Conservation (phyloP, 2,888 invertebrate genomes). For the Philereme transversata region DNA sequence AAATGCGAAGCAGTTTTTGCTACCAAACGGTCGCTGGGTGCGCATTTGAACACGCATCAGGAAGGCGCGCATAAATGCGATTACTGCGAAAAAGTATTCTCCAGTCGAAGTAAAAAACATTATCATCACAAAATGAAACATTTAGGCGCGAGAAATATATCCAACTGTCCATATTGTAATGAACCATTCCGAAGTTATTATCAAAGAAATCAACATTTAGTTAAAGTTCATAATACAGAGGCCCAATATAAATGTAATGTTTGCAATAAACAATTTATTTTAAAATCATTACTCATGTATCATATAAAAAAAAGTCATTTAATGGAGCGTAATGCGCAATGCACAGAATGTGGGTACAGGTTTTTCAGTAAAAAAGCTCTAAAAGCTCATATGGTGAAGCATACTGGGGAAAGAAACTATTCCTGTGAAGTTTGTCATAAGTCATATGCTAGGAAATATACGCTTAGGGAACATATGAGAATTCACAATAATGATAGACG, state of each 20-base stretch:
- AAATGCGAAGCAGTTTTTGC: conserved; percentile 68
- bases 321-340: conserved; percentile 76
- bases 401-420: conserved; percentile 69
- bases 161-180: conserved; percentile 70
- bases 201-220: conserved; percentile 70
- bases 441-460: conserved; percentile 69
- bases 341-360: conserved; percentile 75
- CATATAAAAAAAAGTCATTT: conserved; percentile 53
- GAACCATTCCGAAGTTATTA: conserved; percentile 70
- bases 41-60: conserved; percentile 63
- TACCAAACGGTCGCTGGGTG: conserved; percentile 63
- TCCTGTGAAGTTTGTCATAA: conserved; percentile 66
- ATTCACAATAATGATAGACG: conserved; percentile 75
- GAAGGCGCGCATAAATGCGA: conserved; percentile 67
- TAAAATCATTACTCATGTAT: conserved; percentile 68
- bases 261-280: conserved; percentile 60
- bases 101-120: conserved; percentile 58
- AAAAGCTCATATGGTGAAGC: conserved; percentile 79
- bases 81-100: conserved; percentile 69
- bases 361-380: conserved; percentile 82
- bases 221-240: conserved; percentile 71
- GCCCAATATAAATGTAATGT: conserved; percentile 74
- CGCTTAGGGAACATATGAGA: conserved; percentile 69
- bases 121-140: conserved; percentile 74
- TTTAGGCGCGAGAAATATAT: conserved; percentile 65